Evolutionary conservation across 2,797 vertebrate species (phyloP).

Genomic region (Chaetodon trifasciatus): DNA sequence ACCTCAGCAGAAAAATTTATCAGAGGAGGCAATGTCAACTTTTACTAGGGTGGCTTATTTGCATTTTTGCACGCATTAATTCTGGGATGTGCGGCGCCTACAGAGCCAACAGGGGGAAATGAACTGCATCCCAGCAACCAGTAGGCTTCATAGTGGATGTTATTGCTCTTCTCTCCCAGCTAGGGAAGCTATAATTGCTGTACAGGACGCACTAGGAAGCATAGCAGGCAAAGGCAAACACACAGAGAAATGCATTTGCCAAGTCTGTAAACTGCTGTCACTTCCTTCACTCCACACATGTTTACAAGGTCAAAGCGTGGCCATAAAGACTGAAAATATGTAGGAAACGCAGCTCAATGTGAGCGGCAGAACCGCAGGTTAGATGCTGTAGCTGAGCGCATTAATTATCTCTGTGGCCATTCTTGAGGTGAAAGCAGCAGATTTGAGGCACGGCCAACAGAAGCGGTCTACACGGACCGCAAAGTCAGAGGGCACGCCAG

Average conservation of each 20-base stretch:
- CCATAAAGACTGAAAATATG: slow-evolving; percentile 52
- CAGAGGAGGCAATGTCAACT: slow-evolving; percentile 91
- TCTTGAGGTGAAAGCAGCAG: slow-evolving; percentile 72
- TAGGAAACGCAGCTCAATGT: slow-evolving; percentile 32
- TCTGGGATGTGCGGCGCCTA: slow-evolving; percentile 69
- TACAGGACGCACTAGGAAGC: slow-evolving; percentile 37
- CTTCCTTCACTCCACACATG: slow-evolving; percentile 69
- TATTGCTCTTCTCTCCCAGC: slow-evolving; percentile 47
- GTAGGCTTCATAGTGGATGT: slow-evolving; percentile 40
- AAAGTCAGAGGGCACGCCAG: slow-evolving; percentile 73
- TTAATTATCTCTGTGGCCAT: slow-evolving; percentile 76
- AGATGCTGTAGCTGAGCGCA: slow-evolving; percentile 50
- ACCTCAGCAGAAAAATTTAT: slow-evolving; percentile 94
- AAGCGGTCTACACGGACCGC: slow-evolving; percentile 69
- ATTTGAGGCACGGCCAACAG: slow-evolving; percentile 71
- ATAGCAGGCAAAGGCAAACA: slow-evolving; percentile 55
- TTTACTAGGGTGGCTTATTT: slow-evolving; percentile 85
- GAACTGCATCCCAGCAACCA: slow-evolving; percentile 50
- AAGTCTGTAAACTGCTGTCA: slow-evolving; percentile 45
- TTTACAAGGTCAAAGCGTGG: slow-evolving; percentile 75
- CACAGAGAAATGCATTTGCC: slow-evolving; percentile 33
- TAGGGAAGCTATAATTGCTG: slow-evolving; percentile 47
- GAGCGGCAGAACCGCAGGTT: slow-evolving; percentile 54
- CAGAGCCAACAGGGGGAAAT: slow-evolving; percentile 61
- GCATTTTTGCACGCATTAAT: slow-evolving; percentile 82